Conservation (phyloP, 2,113 vertebrate species). For the Microtus pennsylvanicus region DNA sequence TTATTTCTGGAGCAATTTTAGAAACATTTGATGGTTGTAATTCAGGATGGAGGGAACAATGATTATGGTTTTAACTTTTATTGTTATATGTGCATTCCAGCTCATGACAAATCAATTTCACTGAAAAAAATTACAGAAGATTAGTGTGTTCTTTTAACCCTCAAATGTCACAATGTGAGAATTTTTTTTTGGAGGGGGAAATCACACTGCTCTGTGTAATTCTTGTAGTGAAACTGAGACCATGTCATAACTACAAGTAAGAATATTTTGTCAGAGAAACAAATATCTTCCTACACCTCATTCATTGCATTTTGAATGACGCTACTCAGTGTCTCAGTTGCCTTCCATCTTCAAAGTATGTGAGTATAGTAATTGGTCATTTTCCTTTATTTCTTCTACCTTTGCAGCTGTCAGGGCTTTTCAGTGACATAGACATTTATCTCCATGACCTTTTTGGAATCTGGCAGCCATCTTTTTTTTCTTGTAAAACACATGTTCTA, state of each 20-base stretch:
- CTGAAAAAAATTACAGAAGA: slow-evolving; percentile 10
- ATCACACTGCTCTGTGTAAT: neutral
- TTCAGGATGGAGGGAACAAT: slow-evolving; percentile 27
- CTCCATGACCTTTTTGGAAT: neutral
- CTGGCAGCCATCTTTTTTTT: neutral
- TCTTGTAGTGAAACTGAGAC: neutral
- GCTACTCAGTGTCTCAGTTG: neutral
- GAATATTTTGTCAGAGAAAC: neutral
- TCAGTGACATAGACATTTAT: neutral
- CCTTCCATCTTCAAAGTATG: neutral
- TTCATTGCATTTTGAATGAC: neutral
- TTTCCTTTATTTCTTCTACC: neutral
- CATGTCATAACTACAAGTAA: neutral
- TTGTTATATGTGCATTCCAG: neutral
- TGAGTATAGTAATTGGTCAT: neutral
- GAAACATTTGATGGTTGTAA: slow-evolving; percentile 23
- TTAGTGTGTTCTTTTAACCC: neutral
- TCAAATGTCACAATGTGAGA: neutral
- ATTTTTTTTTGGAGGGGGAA: neutral
- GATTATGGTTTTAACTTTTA: slow-evolving; percentile 55
- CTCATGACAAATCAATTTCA: slow-evolving; percentile 47
- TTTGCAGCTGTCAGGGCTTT: neutral
- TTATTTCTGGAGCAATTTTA: slow-evolving; percentile 28
- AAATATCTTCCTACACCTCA: neutral
- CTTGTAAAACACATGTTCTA: neutral